Evolutionary conservation across 2,888 invertebrate genomes (phyloP), one percentile per base, ranked within the genome.

Genomic region (Neoaliturus tenellus): DNA sequence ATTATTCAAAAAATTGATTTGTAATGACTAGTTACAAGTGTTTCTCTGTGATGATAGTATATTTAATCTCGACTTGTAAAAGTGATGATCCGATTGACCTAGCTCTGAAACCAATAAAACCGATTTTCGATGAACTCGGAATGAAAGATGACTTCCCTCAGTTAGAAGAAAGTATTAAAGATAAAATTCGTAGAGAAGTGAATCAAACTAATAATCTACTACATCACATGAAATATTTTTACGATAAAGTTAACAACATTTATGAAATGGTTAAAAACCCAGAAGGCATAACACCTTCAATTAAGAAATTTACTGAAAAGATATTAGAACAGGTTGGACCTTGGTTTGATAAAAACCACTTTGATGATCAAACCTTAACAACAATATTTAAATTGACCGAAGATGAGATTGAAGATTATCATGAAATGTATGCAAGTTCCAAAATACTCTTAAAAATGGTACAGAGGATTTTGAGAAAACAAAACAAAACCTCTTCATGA

Each of bases 341-440:
- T 28, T 75, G 75, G 75, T 75, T 75, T 75, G 44, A 44, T 48
- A 17, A 35, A 41, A 75, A 75, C 28, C 44, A 75, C 48, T 75
- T 75, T 44, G 75, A 75, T 75, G 75, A 44, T 44, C 10, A 41
- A 20, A 75, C 75, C 17, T n/a, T 75, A 25, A 75, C 39, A 4
- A 5, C 12, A n/a, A 41, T 1, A 28, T 75, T 39, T 44, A 75
- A 75, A 35, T n/a, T 75, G 44, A 44, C 41, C 28, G 44, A 41
- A 44, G 39, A 75, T 39, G 44, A 75, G 17, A 12, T 44, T 4
- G 75, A 75, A 23, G 75, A 75, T 20, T 75, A 75, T 31, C 75
- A 75, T 44, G 75, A 75, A 28, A 75, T 75, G 75, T 44, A 44
- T 75, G 75, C 75, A 25, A 75, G 75, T 75, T 75, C 75, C 10